phyloP scores from a whole-genome alignment of 2,113 vertebrate species.

The Leucoraja erinaceus region DNA sequence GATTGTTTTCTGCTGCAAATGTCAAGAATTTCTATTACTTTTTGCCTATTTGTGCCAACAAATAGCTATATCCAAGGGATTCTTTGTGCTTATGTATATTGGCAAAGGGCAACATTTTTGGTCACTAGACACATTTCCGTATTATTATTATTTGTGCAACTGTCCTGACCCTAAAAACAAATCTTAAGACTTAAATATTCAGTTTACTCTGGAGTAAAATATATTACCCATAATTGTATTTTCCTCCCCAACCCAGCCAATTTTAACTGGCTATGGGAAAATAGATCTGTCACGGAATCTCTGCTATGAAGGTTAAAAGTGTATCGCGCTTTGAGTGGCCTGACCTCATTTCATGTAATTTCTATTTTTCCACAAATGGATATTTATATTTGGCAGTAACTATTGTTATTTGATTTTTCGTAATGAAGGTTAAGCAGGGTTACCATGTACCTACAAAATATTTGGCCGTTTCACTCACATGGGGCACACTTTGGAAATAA shows the following conservation, averaged over 20 bases:
- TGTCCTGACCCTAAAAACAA: not conserved
- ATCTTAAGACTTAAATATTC: conserved; percentile 18
- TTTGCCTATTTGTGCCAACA: not conserved
- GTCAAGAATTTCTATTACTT: not conserved
- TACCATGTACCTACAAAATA: not conserved
- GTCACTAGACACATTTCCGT: conserved; percentile 23
- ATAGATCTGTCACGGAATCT: conserved; percentile 26
- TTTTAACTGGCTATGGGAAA: not conserved
- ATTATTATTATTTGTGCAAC: conserved; percentile 33
- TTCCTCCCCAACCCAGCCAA: conserved; percentile 19
- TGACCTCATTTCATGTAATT: not conserved
- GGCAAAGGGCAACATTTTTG: conserved; percentile 27
- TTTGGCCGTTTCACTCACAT: not conserved
- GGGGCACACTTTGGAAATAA: not conserved
- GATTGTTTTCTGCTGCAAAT: conserved; percentile 4
- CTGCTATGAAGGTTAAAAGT: conserved; percentile 14
- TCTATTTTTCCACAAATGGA: no score
- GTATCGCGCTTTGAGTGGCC: not conserved
- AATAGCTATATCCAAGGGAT: not conserved
- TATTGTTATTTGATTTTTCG: not conserved
- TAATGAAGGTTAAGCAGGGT: not conserved
- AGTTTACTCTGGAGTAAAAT: conserved; percentile 28
- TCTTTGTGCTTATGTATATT: conserved; percentile 18
- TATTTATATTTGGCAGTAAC: no score
- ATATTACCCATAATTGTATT: conserved; percentile 26